Evolutionary conservation across 2,888 invertebrate species (phyloP).

Genomic region (Anagyrus pseudococci): DNA sequence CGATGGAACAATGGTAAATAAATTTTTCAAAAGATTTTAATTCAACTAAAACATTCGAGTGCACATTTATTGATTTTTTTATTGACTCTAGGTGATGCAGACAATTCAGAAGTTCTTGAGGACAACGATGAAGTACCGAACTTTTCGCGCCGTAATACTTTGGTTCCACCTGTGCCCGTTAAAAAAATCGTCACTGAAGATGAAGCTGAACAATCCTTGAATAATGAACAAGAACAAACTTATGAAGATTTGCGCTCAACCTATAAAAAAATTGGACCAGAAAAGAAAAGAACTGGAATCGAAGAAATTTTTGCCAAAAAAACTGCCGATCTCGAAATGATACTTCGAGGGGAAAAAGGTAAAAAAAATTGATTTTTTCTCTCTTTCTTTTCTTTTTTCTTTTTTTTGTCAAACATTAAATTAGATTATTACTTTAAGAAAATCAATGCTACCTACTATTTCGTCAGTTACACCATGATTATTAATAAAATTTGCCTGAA

Average conservation of each 20-base stretch:
- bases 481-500: not conserved
- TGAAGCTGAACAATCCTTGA: conserved; percentile 18
- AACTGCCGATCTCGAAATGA: conserved; percentile 31
- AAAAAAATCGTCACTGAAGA: conserved; percentile 36
- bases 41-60: conserved; percentile 2
- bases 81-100: conserved; percentile 43
- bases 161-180: conserved; percentile 59
- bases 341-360: conserved; percentile 28
- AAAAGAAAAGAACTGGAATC: conserved; percentile 24
- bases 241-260: conserved; percentile 48
- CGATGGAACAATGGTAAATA: conserved; percentile 77
- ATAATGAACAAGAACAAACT: conserved; percentile 39
- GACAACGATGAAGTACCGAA: conserved; percentile 52
- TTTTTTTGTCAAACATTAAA: not conserved
- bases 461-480: not conserved
- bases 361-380: too few species aligned
- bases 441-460: not conserved
- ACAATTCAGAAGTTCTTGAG: conserved; percentile 36
- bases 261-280: conserved; percentile 42
- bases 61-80: conserved; percentile 32
- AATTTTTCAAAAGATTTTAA: conserved; percentile 10
- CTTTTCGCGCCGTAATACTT: conserved; percentile 62
- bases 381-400: too few species aligned
- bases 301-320: conserved; percentile 35
- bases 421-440: not conserved